Evolutionary conservation across 2,888 invertebrate species (phyloP).

Genomic region (Timema podura): DNA sequence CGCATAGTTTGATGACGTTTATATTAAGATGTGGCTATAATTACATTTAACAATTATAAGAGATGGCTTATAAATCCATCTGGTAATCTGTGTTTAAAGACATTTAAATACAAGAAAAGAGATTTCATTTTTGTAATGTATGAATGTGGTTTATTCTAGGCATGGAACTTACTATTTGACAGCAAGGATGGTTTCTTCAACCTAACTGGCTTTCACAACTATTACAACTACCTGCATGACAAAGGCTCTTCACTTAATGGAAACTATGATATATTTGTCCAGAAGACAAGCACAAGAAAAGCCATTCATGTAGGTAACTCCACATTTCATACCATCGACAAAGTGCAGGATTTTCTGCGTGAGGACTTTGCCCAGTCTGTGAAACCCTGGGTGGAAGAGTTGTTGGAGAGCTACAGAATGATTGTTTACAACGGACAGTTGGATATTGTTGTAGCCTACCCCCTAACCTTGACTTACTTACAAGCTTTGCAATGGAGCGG

Average conservation of each 20-base stretch:
- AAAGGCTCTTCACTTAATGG: constrained; percentile 52
- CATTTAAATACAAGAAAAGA: no score
- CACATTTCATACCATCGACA: constrained; percentile 59
- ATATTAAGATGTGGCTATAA: no score
- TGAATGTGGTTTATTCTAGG: no score
- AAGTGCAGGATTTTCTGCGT: constrained; percentile 67
- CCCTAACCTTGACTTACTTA: constrained; percentile 75
- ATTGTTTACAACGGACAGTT: constrained; percentile 87
- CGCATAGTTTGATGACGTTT: no score
- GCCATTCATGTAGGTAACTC: constrained; percentile 82
- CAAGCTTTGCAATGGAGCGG: constrained; percentile 62
- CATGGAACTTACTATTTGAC: no score
- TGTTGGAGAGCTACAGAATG: constrained; percentile 64
- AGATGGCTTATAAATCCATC: no score
- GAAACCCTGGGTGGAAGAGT: constrained; percentile 64
- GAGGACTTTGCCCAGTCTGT: constrained; percentile 79
- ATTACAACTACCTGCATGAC: constrained; percentile 68
- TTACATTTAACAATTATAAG: no score
- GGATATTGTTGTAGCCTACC: constrained; percentile 87
- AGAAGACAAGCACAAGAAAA: constrained; percentile 57
- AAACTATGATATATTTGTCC: constrained; percentile 58
- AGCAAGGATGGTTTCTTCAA: constrained; percentile 53
- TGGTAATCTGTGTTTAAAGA: no score
- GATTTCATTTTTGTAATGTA: no score
- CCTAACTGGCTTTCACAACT: constrained; percentile 70